phyloP scores from a whole-genome alignment of 2,797 vertebrate species.

The Neomorphus geoffroyi region DNA sequence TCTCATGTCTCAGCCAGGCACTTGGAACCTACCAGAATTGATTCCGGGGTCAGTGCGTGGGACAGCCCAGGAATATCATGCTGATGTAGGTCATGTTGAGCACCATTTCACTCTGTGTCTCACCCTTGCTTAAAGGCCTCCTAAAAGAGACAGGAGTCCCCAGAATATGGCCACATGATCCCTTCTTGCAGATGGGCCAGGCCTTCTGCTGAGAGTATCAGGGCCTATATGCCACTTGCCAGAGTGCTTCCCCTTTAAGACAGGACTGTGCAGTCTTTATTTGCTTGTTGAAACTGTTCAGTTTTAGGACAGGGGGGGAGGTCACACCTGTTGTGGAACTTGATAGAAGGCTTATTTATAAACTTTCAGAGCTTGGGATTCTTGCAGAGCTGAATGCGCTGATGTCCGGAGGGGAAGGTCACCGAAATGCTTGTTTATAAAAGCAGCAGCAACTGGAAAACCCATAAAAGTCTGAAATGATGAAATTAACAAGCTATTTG shows the following conservation, averaged over 20 bases:
- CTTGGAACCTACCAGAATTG: constrained; percentile 11
- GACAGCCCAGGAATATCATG: neutral
- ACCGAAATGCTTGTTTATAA: constrained; percentile 96
- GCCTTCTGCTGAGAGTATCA: neutral
- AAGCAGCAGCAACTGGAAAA: constrained; percentile 92
- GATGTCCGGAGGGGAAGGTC: constrained; percentile 88
- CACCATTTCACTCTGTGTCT: neutral
- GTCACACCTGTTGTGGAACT: constrained; percentile 99
- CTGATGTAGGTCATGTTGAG: constrained; percentile 4
- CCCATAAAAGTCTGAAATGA: constrained; percentile 92
- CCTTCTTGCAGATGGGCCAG: neutral
- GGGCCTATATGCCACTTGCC: neutral
- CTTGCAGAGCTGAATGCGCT: constrained; percentile 96
- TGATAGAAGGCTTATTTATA: constrained; percentile 99
- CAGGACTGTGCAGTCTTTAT: constrained; percentile 75
- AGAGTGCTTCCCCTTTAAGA: constrained; percentile 77
- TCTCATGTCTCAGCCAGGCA: neutral
- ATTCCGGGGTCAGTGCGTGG: neutral
- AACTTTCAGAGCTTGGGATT: constrained; percentile 99
- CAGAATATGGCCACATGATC: neutral
- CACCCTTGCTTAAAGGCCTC: constrained; percentile 1
- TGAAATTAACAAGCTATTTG: constrained; percentile 89
- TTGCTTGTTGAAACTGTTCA: constrained; percentile 96
- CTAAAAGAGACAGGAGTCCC: neutral
- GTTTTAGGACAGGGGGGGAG: constrained; percentile 98